Evolutionary conservation across 2,888 invertebrate species (phyloP), one percentile per base, ranked within the genome.

Genomic region (Ophraella communa): DNA sequence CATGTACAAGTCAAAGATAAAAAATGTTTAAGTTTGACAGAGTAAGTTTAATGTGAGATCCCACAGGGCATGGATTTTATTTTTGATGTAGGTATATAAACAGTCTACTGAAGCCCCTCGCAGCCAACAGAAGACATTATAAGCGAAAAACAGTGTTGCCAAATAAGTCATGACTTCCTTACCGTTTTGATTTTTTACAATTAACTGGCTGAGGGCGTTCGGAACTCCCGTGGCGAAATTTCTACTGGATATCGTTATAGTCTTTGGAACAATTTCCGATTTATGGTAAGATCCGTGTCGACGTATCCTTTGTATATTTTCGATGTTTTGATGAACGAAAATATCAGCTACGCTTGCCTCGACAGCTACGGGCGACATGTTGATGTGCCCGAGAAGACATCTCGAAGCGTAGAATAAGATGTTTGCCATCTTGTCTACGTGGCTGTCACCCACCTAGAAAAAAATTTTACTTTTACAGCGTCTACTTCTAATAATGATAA

Each of bases 341-440:
- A 81, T 78, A 61, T 82, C 81, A 0, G 76, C 61, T 4, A 82
- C 77, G 64, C 80, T 79, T 45, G 81, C 81, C 71, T 82, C 82
- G 20, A 82, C 71, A n/a, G 82, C 81, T 5, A 78, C 80, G 2
- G 81, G 79, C 0, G 82, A 82, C 82, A 82, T 81, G 39, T 83
- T 83, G 17, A 83, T 76, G 68, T 85, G 83, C 8, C 85, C 84
- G 58, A 85, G 71, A 42, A 84, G 76, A 69, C 84, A 84, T 33
- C 84, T 71, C 4, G 77, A 79, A 3, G 77, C 78, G 62, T 78
- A 79, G 4, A 78, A 74, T 7, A 84, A 71, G 10, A 81, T 77
- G 35, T 79, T 76, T 7, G 81, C 78, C 60, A 83, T 74, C 72
- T 79, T 81, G 59, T 82, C 82, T 0, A 68, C 59, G 35, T 76